These are phyloP conservation scores for Drosophila suzukii DNA, from an alignment of 1,140 invertebrate species.

Conservation along the genomic window DNA sequence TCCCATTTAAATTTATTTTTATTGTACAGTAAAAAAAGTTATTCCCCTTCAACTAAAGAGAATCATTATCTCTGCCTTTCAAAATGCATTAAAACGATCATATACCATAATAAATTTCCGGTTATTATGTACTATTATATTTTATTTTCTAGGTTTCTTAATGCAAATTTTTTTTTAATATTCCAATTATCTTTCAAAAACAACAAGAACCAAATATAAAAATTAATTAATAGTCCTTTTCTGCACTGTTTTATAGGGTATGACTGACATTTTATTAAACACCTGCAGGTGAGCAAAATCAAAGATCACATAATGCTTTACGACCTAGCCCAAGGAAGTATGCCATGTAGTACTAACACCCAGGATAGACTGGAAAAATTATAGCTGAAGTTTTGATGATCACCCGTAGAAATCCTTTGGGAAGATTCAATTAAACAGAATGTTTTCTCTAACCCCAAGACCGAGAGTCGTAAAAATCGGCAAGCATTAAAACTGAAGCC, in stretches of 20 bases:
- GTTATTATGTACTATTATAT: not conserved
- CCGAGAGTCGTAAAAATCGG: not conserved
- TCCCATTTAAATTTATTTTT: not conserved
- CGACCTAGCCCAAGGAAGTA: not conserved
- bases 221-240: no score
- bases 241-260: not conserved
- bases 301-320: not conserved
- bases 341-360: not conserved
- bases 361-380: not conserved
- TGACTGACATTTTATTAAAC: not conserved
- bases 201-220: not conserved
- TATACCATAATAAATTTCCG: not conserved
- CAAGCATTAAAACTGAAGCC: not conserved
- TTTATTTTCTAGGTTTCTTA: no score
- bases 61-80: not conserved
- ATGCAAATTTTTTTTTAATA: no score
- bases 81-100: not conserved
- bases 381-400: not conserved
- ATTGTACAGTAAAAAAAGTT: not conserved
- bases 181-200: no score
- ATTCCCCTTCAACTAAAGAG: no score
- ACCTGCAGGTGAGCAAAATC: not conserved
- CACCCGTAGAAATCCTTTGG: constrained; percentile 1
- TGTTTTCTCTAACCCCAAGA: not conserved
- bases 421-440: not conserved